A percentile compares a stretch with the other conserved stretches of the same genome.
Evolutionary conservation across 2,888 invertebrate genomes (phyloP).

Genomic region (Tenthredo notha): DNA sequence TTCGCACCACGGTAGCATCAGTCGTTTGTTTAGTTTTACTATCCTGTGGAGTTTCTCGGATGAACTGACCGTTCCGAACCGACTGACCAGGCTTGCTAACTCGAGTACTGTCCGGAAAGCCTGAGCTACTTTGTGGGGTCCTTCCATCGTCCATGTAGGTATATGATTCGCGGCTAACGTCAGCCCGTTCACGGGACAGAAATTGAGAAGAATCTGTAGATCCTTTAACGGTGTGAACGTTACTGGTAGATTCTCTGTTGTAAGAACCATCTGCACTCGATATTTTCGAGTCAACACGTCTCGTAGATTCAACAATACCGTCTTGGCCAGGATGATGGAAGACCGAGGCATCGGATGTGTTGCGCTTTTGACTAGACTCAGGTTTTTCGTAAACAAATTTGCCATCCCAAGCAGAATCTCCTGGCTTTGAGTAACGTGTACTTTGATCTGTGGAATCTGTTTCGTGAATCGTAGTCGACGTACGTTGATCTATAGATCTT

Average conservation of each 20-base stretch:
- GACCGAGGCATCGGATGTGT: slow-evolving; percentile 26
- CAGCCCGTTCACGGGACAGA: slow-evolving; percentile 60
- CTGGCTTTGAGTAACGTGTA: slow-evolving; percentile 71
- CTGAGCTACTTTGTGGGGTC: slow-evolving; percentile 45
- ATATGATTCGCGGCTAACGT: slow-evolving; percentile 49
- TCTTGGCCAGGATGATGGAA: slow-evolving; percentile 51
- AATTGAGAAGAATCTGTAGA: slow-evolving; percentile 62
- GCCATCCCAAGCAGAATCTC: slow-evolving; percentile 79
- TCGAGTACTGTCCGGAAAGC: slow-evolving; percentile 9
- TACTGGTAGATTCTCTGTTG: slow-evolving; percentile 61
- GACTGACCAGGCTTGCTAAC: slow-evolving; percentile 68
- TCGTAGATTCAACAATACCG: slow-evolving; percentile 57
- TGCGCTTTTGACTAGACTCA: slow-evolving; percentile 23
- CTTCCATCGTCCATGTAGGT: slow-evolving; percentile 53
- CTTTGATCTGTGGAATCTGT: slow-evolving; percentile 17
- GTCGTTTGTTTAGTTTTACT: slow-evolving; percentile 54
- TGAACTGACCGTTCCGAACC: slow-evolving; percentile 78
- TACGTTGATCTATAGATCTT: slow-evolving; percentile 18
- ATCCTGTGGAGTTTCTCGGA: slow-evolving; percentile 71
- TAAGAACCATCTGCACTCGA: slow-evolving; percentile 61
- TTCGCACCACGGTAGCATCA: slow-evolving; percentile 64
- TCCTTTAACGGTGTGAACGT: slow-evolving; percentile 59
- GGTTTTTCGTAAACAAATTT: slow-evolving; percentile 77
- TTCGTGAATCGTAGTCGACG: slow-evolving; percentile 24
- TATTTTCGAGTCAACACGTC: slow-evolving; percentile 62